phyloP scores from a whole-genome alignment of 2,113 vertebrate genomes.

The Colossoma macropomum region DNA sequence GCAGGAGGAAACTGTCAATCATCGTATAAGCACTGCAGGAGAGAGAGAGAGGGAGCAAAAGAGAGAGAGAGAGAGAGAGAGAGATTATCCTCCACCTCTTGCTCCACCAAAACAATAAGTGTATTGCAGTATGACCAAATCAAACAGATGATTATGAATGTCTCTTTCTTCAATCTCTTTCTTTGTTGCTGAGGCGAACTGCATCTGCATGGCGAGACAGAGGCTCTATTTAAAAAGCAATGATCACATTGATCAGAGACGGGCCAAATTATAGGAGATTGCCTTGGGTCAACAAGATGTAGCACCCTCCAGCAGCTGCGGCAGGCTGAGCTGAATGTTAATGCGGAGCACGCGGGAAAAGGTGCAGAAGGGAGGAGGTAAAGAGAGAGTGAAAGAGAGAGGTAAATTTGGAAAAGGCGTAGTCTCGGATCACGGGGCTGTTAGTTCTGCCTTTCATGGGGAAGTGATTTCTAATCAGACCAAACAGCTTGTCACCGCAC shows the following conservation, averaged over 20 bases:
- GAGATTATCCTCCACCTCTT: constrained; percentile 54
- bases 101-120: not conserved
- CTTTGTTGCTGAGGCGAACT: not conserved
- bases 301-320: constrained; percentile 11
- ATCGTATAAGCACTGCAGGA: constrained; percentile 47
- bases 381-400: constrained; percentile 53
- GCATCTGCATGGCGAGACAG: not conserved
- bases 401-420: constrained; percentile 45
- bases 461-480: constrained; percentile 77
- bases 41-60: constrained; percentile 20
- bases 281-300: constrained; percentile 22
- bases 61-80: constrained; percentile 62
- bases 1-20: constrained; percentile 50
- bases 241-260: constrained; percentile 37
- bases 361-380: not conserved
- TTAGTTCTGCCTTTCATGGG: constrained; percentile 73
- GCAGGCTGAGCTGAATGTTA: constrained; percentile 42
- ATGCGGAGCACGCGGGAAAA: constrained; percentile 55
- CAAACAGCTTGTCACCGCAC: constrained; percentile 76
- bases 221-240: constrained; percentile 29
- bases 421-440: constrained; percentile 58
- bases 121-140: constrained; percentile 32
- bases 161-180: constrained; percentile 3
- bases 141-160: constrained; percentile 10
- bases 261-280: constrained; percentile 6